A percentile compares a stretch with the other conserved stretches of the same genome.
phyloP scores from a whole-genome alignment of 2,113 vertebrate species.

The Entomyzon cyanotis region DNA sequence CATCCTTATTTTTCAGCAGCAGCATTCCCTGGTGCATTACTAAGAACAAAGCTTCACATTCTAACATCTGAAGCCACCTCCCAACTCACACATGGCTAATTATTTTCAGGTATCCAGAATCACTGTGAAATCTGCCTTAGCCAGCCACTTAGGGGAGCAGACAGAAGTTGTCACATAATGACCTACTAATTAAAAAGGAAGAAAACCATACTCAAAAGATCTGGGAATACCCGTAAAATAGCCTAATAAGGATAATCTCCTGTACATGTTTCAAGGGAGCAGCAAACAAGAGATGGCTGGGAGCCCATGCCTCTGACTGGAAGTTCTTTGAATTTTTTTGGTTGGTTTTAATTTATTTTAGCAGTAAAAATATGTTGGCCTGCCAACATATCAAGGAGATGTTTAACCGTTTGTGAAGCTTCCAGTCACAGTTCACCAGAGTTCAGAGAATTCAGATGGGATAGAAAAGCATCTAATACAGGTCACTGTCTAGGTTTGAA shows the following conservation, averaged over 20 bases:
- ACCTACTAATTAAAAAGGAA: conserved; percentile 49
- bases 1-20: background rate
- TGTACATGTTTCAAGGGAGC: conserved; percentile 31
- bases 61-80: conserved; percentile 1
- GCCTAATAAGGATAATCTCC: conserved; percentile 64
- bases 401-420: background rate
- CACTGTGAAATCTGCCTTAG: conserved; percentile 24
- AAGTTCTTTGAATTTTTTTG: conserved; percentile 26
- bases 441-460: background rate
- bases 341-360: background rate
- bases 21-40: background rate
- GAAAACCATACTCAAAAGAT: conserved; percentile 38
- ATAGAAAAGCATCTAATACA: background rate
- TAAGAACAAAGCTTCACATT: background rate
- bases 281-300: conserved; percentile 25
- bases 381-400: background rate
- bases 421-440: background rate
- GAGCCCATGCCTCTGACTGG: background rate
- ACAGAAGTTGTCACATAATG: conserved; percentile 41
- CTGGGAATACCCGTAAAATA: background rate
- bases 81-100: conserved; percentile 17
- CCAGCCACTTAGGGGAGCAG: background rate
- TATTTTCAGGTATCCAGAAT: conserved; percentile 52
- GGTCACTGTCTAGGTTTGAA: background rate
- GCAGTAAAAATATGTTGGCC: background rate